phyloP scores from a whole-genome alignment of 2,797 vertebrate genomes.

The Anniella stebbinsi region DNA sequence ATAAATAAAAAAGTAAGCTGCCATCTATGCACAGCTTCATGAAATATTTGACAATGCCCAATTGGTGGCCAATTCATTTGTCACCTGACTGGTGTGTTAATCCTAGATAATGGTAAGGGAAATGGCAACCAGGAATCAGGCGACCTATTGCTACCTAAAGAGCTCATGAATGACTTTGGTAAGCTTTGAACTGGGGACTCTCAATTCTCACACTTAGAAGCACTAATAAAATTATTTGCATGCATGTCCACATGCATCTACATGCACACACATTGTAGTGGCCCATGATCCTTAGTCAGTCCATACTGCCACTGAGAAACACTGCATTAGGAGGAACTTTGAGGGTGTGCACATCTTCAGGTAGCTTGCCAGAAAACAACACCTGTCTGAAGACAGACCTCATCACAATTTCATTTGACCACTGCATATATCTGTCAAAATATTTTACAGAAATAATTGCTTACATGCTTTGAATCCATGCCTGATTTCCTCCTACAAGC shows the following conservation, averaged over 20 bases:
- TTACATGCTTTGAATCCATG: background rate
- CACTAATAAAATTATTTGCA: background rate
- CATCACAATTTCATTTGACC: background rate
- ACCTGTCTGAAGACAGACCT: background rate
- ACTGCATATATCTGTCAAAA: background rate
- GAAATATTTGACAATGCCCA: too few species aligned
- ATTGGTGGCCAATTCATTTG: background rate
- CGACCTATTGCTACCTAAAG: too few species aligned
- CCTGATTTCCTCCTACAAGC: background rate
- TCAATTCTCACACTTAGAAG: too few species aligned
- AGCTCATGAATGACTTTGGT: too few species aligned
- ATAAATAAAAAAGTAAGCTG: background rate
- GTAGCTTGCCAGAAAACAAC: background rate
- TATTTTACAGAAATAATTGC: background rate
- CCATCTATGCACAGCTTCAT: background rate
- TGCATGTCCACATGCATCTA: background rate
- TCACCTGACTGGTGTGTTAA: too few species aligned
- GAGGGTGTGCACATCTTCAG: background rate
- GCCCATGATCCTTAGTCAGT: background rate
- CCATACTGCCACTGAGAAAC: background rate
- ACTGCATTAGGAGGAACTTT: background rate
- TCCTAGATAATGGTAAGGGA: background rate
- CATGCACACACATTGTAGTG: background rate
- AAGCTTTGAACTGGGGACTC: too few species aligned
- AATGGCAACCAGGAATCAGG: background rate